These are phyloP conservation scores for Lomographa bimaculata DNA, from an alignment of 2,888 invertebrate genomes.

Conservation along the genomic window DNA sequence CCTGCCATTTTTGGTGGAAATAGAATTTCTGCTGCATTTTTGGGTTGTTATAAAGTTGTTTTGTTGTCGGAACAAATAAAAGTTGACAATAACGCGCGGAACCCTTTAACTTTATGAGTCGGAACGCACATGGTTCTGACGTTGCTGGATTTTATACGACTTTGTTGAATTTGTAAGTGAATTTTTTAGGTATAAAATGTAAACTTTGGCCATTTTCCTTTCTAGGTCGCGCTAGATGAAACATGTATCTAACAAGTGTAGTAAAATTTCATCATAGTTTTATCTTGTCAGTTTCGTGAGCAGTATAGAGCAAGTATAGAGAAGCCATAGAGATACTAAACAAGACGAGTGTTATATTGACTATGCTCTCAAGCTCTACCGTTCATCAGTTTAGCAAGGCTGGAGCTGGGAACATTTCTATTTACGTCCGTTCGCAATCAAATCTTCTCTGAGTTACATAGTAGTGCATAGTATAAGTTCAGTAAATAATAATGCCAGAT, in stretches of 20 bases:
- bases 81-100: conserved; percentile 30
- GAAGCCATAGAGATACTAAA: too few relatives aligned
- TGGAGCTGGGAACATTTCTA: too few relatives aligned
- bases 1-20: conserved; percentile 9
- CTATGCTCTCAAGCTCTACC: too few relatives aligned
- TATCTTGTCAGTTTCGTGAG: not conserved
- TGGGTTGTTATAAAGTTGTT: conserved; percentile 4
- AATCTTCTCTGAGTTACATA: too few relatives aligned
- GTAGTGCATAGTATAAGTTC: too few relatives aligned
- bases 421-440: too few relatives aligned
- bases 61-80: conserved; percentile 9
- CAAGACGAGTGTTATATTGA: too few relatives aligned
- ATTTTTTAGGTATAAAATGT: conserved; percentile 14
- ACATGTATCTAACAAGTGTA: not conserved
- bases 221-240: conserved; percentile 6
- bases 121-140: conserved; percentile 41
- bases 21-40: conserved; percentile 3
- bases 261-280: conserved; percentile 2
- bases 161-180: conserved; percentile 34
- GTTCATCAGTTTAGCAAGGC: too few relatives aligned
- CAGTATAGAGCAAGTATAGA: too few relatives aligned
- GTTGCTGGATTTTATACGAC: conserved; percentile 39
- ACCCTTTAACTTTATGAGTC: conserved; percentile 40
- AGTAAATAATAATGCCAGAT: too few relatives aligned
- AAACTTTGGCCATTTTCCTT: conserved; percentile 3